Evolutionary conservation across 2,113 vertebrate species (phyloP).

Genomic region (Triplophysa rosa): DNA sequence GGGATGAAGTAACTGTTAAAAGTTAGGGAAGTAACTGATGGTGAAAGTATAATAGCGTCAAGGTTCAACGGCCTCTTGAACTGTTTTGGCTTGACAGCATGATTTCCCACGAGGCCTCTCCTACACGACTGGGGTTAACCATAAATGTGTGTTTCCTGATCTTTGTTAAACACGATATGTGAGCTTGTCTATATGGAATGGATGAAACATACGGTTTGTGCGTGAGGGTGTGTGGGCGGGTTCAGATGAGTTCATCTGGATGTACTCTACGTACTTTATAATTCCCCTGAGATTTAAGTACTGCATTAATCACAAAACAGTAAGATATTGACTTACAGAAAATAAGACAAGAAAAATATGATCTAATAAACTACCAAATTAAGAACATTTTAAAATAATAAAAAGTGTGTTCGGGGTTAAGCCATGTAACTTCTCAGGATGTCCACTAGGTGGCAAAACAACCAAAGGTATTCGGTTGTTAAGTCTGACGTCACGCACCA

Average conservation of each 20-base stretch:
- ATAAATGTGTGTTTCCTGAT: background rate
- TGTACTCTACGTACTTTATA: background rate
- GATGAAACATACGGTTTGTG: background rate
- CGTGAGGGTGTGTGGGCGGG: background rate
- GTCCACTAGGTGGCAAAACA: slow-evolving; percentile 40
- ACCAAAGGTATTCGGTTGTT: background rate
- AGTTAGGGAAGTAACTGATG: no score
- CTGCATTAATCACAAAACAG: no score
- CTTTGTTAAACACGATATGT: background rate
- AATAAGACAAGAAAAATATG: no score
- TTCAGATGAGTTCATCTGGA: no score
- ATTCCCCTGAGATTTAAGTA: background rate
- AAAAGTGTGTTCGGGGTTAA: no score
- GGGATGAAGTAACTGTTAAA: no score
- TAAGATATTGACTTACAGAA: no score
- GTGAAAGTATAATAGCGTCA: no score
- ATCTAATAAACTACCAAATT: no score
- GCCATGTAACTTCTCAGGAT: background rate
- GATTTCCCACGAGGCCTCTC: slow-evolving; percentile 1
- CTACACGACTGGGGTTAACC: slow-evolving; percentile 1
- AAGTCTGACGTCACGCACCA: no score
- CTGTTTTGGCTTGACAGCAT: background rate
- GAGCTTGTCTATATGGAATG: background rate
- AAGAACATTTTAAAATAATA: no score
- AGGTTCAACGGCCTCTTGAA: background rate